Evolutionary conservation across 1,140 invertebrate species (phyloP).

Genomic region (Brachionus calyciflorus): DNA sequence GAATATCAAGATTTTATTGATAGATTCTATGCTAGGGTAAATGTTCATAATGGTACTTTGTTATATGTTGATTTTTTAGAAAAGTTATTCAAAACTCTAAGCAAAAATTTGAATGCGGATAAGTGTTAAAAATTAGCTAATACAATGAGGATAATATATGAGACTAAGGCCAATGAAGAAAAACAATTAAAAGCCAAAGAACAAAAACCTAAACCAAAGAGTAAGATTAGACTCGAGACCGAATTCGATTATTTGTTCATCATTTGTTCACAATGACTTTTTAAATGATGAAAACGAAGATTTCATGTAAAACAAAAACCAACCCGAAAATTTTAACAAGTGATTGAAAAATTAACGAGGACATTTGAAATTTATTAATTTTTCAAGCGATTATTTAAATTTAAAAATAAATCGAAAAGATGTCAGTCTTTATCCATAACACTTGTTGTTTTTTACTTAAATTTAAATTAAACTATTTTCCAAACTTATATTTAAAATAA

Average conservation of each 20-base stretch:
- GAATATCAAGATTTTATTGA: constrained; percentile 41
- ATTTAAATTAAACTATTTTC: too few species aligned
- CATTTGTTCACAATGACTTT: constrained; percentile 12
- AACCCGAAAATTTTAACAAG: too few species aligned
- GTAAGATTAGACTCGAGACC: constrained; percentile 22
- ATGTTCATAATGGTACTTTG: constrained; percentile 18
- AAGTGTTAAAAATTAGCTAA: constrained; percentile 17
- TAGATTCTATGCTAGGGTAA: constrained; percentile 20
- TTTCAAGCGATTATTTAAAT: too few species aligned
- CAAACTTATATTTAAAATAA: too few species aligned
- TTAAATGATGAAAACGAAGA: constrained; percentile 29
- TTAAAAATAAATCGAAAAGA: too few species aligned
- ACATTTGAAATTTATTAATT: too few species aligned
- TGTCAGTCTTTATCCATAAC: too few species aligned
- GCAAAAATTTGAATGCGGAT: constrained; percentile 12
- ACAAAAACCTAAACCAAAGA: constrained; percentile 26
- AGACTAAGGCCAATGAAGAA: constrained; percentile 27
- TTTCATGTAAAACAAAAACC: constrained; percentile 47
- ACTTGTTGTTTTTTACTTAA: too few species aligned
- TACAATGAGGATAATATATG: neutral
- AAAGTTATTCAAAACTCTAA: constrained; percentile 22
- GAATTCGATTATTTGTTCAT: constrained; percentile 10
- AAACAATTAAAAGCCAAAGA: constrained; percentile 27
- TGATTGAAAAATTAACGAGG: too few species aligned
- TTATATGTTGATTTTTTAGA: constrained; percentile 36